Conservation (phyloP, 2,888 invertebrate species). For the Hypena proboscidalis region DNA sequence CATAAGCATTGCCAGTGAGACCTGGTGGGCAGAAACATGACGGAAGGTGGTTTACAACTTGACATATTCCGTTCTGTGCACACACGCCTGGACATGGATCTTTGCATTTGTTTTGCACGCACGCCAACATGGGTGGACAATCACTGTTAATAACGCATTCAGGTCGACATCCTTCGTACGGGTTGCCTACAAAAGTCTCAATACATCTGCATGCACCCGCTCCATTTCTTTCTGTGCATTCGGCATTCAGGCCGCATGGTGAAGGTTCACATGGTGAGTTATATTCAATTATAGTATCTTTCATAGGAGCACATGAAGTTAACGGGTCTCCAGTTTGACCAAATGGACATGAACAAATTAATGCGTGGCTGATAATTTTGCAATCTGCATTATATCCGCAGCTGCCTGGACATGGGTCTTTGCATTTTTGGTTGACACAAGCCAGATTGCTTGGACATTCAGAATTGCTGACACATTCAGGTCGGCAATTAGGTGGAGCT, state of each 20-base stretch:
- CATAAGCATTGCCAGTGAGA: slow-evolving; percentile 89
- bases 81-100: slow-evolving; percentile 93
- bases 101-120: slow-evolving; percentile 90
- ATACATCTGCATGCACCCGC: slow-evolving; percentile 90
- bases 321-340: slow-evolving; percentile 89
- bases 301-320: slow-evolving; percentile 68
- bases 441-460: slow-evolving; percentile 88
- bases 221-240: slow-evolving; percentile 87
- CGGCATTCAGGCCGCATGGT: slow-evolving; percentile 88
- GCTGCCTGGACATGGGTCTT: slow-evolving; percentile 88
- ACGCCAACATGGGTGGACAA: slow-evolving; percentile 89
- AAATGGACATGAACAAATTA: slow-evolving; percentile 87
- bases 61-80: slow-evolving; percentile 90
- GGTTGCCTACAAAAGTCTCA: slow-evolving; percentile 82
- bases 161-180: slow-evolving; percentile 89
- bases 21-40: slow-evolving; percentile 89
- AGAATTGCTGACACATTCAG: slow-evolving; percentile 88
- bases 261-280: slow-evolving; percentile 88
- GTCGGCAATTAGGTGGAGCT: slow-evolving; percentile 87
- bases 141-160: slow-evolving; percentile 93
- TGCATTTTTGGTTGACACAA: slow-evolving; percentile 89
- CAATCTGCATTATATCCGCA: slow-evolving; percentile 90
- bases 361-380: slow-evolving; percentile 89
- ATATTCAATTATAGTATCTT: slow-evolving; percentile 72
- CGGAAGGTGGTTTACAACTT: slow-evolving; percentile 91